These are phyloP conservation scores for Parauchenoglanis punctatus DNA, from an alignment of 2,797 vertebrate genomes.

Conservation along the genomic window DNA sequence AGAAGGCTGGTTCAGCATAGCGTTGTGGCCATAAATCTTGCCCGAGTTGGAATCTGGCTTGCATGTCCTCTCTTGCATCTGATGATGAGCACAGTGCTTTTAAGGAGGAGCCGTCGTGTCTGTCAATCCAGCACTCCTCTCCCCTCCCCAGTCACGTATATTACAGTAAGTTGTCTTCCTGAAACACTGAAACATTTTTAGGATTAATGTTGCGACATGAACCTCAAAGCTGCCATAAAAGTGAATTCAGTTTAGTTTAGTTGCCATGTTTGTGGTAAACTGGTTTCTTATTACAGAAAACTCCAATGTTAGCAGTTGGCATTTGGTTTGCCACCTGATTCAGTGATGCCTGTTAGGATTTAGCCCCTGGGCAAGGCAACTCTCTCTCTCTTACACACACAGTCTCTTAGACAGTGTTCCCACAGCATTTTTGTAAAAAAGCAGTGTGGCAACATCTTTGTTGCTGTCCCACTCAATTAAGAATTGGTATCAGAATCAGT, in stretches of 20 bases:
- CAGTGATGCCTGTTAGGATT: conserved; percentile 10
- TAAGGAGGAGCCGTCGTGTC: conserved; percentile 21
- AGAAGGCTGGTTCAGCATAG: conserved; percentile 30
- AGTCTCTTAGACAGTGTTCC: background rate
- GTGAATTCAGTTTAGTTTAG: background rate
- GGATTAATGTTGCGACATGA: background rate
- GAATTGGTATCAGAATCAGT: background rate
- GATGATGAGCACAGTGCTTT: conserved; percentile 9
- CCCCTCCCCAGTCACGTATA: background rate
- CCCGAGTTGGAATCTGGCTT: conserved; percentile 62
- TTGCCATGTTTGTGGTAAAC: background rate
- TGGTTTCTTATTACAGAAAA: background rate
- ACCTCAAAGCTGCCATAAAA: background rate
- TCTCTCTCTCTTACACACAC: too few relatives aligned
- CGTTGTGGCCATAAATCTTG: conserved; percentile 53
- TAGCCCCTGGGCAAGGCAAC: background rate
- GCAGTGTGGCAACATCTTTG: background rate
- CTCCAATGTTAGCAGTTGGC: background rate
- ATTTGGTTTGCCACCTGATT: background rate
- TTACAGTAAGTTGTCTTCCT: background rate
- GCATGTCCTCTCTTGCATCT: conserved; percentile 66
- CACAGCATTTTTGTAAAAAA: background rate
- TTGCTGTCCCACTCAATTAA: background rate
- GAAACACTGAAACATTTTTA: background rate
- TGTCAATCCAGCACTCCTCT: conserved; percentile 10